Percentiles rank a stretch among this genome's conserved stretches.
Conservation (phyloP, 2,797 vertebrate species). For the Mormyrus proboscirostris region DNA sequence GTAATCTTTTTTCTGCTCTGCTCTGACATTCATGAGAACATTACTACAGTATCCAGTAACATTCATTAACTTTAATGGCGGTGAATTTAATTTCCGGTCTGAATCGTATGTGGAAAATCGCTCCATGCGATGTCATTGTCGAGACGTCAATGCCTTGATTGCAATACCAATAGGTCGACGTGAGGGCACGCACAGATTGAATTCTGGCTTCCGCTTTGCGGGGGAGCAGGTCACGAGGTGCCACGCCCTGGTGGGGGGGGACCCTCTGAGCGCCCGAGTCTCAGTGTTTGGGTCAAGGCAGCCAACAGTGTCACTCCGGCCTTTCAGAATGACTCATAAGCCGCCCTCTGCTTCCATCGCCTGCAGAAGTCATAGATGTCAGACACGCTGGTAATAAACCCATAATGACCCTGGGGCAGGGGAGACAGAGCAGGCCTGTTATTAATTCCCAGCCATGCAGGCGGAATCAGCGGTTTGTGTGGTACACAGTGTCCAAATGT, state of each 20-base stretch:
- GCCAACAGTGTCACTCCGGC: neutral
- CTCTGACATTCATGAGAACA: neutral
- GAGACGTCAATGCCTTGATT: neutral
- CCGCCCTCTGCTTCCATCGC: neutral
- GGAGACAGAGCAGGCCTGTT: neutral
- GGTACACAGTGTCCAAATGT: neutral
- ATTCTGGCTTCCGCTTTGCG: neutral
- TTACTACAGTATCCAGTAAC: neutral
- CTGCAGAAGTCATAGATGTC: neutral
- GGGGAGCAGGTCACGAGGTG: neutral
- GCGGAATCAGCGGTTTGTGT: neutral
- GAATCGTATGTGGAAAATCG: neutral
- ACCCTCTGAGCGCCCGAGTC: neutral
- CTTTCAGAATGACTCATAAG: neutral
- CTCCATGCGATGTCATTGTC: neutral
- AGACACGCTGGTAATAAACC: neutral
- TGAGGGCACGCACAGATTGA: neutral
- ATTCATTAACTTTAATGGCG: constrained; percentile 9
- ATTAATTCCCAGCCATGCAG: neutral
- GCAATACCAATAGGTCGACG: neutral
- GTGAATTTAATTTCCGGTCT: constrained; percentile 17
- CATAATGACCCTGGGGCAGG: neutral
- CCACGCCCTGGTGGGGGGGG: neutral
- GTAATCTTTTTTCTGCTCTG: neutral
- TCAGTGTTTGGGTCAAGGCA: neutral